Conservation (phyloP, 2,888 invertebrate genomes). For the Pyralis farinalis region DNA sequence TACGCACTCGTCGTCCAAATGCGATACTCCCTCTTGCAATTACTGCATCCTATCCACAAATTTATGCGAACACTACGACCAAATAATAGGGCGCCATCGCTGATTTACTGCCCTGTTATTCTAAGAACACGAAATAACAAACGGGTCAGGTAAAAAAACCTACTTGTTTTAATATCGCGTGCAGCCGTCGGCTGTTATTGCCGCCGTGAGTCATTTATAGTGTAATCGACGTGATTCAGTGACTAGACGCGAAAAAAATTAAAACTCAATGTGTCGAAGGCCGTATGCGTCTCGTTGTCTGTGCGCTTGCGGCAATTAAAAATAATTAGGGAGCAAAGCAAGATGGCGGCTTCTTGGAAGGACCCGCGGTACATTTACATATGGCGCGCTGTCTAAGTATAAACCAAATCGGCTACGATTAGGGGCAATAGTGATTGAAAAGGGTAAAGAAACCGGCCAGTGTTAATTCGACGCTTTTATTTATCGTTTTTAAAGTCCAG, state of each 20-base stretch:
- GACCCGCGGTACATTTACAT: conserved; percentile 72
- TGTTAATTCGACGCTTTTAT: conserved; percentile 50
- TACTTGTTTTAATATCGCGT: conserved; percentile 56
- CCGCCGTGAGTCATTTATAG: conserved; percentile 56
- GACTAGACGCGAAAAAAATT: conserved; percentile 77
- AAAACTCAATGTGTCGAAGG: conserved; percentile 67
- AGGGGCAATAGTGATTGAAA: conserved; percentile 77
- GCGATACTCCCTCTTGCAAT: conserved; percentile 36
- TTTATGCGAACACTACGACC: conserved; percentile 53
- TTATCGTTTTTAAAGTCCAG: conserved; percentile 41
- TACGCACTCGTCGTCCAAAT: conserved; percentile 21
- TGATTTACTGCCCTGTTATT: conserved; percentile 68
- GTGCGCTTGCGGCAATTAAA: conserved; percentile 76
- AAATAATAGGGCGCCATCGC: conserved; percentile 76
- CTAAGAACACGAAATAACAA: conserved; percentile 50
- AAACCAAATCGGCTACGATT: conserved; percentile 61
- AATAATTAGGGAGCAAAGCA: conserved; percentile 76
- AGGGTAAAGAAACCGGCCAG: conserved; percentile 65
- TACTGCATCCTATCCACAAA: conserved; percentile 42
- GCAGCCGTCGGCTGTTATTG: conserved; percentile 32
- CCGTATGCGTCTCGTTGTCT: conserved; percentile 52
- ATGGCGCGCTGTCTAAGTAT: conserved; percentile 42
- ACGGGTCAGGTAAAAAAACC: conserved; percentile 54
- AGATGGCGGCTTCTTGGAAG: conserved; percentile 75
- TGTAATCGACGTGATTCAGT: conserved; percentile 64